phyloP scores from a whole-genome alignment of 1,140 invertebrate genomes.

The Holcopasites calliopsidis region DNA sequence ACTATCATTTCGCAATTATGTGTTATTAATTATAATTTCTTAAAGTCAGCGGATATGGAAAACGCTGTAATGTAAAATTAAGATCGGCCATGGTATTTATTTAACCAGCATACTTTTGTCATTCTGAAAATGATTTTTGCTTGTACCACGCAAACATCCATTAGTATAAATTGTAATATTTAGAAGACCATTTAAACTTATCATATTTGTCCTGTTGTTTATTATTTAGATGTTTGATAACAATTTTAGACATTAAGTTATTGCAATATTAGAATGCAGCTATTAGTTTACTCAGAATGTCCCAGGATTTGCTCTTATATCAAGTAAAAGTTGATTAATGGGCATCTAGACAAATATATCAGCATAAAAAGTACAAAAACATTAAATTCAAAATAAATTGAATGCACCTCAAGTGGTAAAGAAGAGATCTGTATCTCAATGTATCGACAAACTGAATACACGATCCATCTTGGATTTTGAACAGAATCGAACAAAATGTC shows the following conservation, averaged over 20 bases:
- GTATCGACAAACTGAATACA: conserved; percentile 57
- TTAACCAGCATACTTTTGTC: neutral
- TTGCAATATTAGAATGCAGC: neutral
- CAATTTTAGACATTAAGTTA: neutral
- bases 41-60: neutral
- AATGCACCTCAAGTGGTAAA: conserved; percentile 40
- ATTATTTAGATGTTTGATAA: neutral
- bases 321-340: too few species aligned
- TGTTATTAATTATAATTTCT: neutral
- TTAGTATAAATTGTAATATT: neutral
- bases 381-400: neutral
- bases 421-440: conserved; percentile 37
- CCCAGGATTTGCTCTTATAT: neutral
- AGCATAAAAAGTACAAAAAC: neutral
- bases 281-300: neutral
- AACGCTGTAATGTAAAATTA: neutral
- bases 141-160: neutral
- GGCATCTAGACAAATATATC: too few species aligned
- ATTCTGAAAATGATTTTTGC: neutral
- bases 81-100: neutral
- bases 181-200: too few species aligned
- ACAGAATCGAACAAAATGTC: conserved; percentile 77
- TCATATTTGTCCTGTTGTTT: neutral
- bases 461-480: conserved; percentile 70
- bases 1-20: neutral